phyloP scores from a whole-genome alignment of 2,888 invertebrate genomes.

The Tetranychus truncatus region DNA sequence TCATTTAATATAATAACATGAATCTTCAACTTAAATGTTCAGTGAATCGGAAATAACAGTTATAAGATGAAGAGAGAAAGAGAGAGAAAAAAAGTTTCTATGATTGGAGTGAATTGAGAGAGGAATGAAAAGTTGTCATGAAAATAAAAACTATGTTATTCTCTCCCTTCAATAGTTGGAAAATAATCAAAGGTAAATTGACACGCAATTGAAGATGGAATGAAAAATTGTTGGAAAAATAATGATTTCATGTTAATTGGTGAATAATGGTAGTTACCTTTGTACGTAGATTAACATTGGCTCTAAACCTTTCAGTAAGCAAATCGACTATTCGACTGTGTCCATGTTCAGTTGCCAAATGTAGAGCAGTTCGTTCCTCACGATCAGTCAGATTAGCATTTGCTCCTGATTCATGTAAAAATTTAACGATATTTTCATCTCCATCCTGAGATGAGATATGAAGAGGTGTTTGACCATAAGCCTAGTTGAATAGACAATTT shows the following conservation, averaged over 20 bases:
- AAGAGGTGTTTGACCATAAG: constrained; percentile 78
- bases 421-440: constrained; percentile 80
- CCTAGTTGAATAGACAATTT: constrained; percentile 34
- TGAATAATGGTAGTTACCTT: constrained; percentile 37
- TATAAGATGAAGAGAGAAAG: too few species aligned
- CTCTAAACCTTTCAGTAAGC: constrained; percentile 89
- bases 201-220: neutral
- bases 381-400: constrained; percentile 85
- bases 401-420: constrained; percentile 81
- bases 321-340: constrained; percentile 88
- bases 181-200: too few species aligned
- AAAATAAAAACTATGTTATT: too few species aligned
- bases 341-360: constrained; percentile 90
- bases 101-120: too few species aligned
- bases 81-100: too few species aligned
- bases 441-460: constrained; percentile 91
- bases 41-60: too few species aligned
- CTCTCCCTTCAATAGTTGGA: too few species aligned
- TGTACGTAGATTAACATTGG: constrained; percentile 83
- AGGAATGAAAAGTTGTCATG: too few species aligned
- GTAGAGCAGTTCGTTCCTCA: constrained; percentile 84
- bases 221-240: neutral
- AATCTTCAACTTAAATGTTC: too few species aligned
- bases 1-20: too few species aligned
- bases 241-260: neutral